Conservation (phyloP, 2,797 vertebrate species). For the Simalia tracyae region DNA sequence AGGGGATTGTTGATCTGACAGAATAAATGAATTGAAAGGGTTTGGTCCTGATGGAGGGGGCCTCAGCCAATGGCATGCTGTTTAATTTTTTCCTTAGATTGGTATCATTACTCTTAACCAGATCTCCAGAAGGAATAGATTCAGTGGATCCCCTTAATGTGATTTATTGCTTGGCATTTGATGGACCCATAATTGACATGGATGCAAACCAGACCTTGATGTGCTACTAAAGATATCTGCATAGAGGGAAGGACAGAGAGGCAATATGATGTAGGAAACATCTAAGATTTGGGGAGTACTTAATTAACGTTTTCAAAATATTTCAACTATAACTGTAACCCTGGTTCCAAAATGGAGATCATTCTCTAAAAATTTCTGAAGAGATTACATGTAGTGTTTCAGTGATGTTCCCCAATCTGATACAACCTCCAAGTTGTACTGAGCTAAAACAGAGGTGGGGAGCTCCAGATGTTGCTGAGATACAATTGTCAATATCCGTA, state of each 20-base stretch:
- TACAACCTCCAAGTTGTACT: neutral
- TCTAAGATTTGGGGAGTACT: neutral
- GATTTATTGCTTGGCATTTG: neutral
- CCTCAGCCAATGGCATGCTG: accelerated
- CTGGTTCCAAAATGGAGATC: neutral
- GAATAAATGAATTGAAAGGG: neutral
- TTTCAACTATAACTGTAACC: neutral
- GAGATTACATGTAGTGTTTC: neutral
- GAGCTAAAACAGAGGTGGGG: neutral
- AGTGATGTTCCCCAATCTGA: neutral
- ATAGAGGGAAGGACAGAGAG: neutral
- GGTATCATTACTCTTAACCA: neutral
- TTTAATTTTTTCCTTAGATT: accelerated
- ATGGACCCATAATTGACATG: too few species aligned
- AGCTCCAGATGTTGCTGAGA: neutral
- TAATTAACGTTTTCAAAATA: neutral
- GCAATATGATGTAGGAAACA: neutral
- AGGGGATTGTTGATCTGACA: accelerated
- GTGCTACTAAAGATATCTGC: neutral
- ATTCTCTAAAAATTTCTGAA: neutral
- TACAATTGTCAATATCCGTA: neutral
- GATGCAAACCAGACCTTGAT: neutral
- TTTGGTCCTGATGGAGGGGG: neutral
- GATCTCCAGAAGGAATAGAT: neutral
- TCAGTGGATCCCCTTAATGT: neutral